These are phyloP conservation scores for Acrocephalus arundinaceus DNA, from an alignment of 2,113 vertebrate species.

Conservation along the genomic window DNA sequence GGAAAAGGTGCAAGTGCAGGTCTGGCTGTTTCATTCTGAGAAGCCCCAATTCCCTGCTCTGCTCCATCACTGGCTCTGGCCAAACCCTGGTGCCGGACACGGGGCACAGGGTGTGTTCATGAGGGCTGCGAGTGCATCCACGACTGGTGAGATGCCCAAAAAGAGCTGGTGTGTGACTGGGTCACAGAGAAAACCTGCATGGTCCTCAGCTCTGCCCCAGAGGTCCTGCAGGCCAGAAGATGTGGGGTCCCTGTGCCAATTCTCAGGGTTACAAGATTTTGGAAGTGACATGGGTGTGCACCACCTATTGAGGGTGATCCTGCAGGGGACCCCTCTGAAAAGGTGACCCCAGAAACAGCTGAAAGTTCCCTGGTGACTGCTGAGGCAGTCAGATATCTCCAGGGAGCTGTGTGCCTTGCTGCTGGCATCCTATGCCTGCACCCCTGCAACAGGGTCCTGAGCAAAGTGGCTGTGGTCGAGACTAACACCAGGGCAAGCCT, in stretches of 20 bases:
- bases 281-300: accelerated
- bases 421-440: background rate
- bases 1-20: background rate
- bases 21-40: background rate
- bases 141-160: accelerated
- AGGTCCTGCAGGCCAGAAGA: background rate
- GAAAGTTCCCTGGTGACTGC: background rate
- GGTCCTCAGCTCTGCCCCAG: background rate
- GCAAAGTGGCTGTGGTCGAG: background rate
- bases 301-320: background rate
- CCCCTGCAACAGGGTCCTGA: background rate
- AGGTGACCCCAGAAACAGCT: background rate
- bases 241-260: background rate
- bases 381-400: background rate
- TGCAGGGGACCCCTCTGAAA: accelerated
- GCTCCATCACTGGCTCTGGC: background rate
- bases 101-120: background rate
- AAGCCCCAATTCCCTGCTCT: background rate
- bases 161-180: background rate
- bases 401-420: background rate
- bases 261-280: accelerated
- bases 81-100: accelerated
- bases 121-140: accelerated
- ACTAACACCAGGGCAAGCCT: accelerated
- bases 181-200: accelerated